These are phyloP conservation scores for Odontomyia ornata DNA, from an alignment of 2,888 invertebrate species.

Conservation along the genomic window DNA sequence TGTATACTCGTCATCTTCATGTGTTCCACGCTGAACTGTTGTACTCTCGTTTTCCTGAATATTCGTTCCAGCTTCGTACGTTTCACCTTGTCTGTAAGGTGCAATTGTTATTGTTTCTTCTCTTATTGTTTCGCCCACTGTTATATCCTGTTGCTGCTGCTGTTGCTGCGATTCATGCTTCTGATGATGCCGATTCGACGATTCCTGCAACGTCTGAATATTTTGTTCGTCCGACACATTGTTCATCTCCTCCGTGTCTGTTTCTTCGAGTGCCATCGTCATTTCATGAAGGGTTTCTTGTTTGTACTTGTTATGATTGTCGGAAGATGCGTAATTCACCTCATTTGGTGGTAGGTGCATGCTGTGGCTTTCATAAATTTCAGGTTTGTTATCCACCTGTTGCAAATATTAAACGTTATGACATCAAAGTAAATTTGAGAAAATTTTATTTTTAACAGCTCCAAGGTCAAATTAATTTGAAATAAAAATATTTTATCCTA, in stretches of 20 bases:
- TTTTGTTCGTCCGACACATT: conserved; percentile 31
- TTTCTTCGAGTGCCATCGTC: conserved; percentile 46
- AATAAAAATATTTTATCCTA: no score
- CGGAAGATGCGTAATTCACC: background rate
- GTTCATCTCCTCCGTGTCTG: conserved; percentile 42
- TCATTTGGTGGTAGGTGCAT: background rate
- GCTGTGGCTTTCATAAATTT: no score
- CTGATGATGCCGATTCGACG: background rate
- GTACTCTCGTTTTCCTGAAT: background rate
- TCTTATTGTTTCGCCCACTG: conserved; percentile 13
- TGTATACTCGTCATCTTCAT: conserved; percentile 54
- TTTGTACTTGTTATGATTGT: conserved; percentile 43
- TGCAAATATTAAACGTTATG: no score
- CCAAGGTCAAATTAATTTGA: no score
- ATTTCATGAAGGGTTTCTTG: conserved; percentile 48
- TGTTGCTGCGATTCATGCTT: background rate
- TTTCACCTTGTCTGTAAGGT: conserved; percentile 20
- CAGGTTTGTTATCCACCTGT: no score
- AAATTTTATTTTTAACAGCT: no score
- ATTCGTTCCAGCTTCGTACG: background rate
- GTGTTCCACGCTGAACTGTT: background rate
- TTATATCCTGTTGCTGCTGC: background rate
- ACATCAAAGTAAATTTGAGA: no score
- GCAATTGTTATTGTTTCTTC: conserved; percentile 36
- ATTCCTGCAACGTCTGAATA: background rate